Base-by-base conservation (phyloP, 2,888 invertebrate species). In the Malthinus seriepunctatus region DNA sequence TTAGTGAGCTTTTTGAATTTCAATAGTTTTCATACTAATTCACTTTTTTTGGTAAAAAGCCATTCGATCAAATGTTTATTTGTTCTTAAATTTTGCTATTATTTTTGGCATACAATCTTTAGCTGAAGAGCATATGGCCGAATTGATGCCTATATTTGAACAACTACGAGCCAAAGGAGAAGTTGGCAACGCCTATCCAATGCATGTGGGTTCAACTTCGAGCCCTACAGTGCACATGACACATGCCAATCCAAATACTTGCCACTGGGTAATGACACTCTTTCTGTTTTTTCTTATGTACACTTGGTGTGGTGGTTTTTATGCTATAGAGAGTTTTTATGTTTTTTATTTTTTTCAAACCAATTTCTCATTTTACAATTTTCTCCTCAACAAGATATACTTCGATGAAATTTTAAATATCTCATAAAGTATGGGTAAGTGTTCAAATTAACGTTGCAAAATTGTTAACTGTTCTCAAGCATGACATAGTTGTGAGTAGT, bases 61-160 rank as follows among this genome's bases (percentile, higher is more conserved):
- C 12, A 42, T 15, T 15, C 39, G n/a, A 39, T 15, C 9, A 42
- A 42, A 42, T 42, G 39, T 42, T 42, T 42, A 15, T 69, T 73
- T 71, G 23, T 23, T 55, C 51, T 52, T 42, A 23, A 57, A 52
- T 62, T 50, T 14, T 60, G 55, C 44, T 55, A 50, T 42, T 14
- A 42, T 23, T 54, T 33, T 57, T 45, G 49, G 60, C 49, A 46
- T 56, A 52, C 56, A 35, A 32, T 56, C 62, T 65, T 60, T 64
- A 94, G 94, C 93, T 83, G 92, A 93, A 85, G 93, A 93, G 86
- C 92, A 94, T 85, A 87, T 95, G 89, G 91, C 88, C 84, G 93
- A 94, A 85, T 86, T 95, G 88, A 93, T 89, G 90, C 94, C 94
- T 78, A 93, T 95, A 83, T 94, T 95, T 87, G 93, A 94, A 85